phyloP scores from a whole-genome alignment of 2,113 vertebrate species.

The Cyprinodon variegatus region DNA sequence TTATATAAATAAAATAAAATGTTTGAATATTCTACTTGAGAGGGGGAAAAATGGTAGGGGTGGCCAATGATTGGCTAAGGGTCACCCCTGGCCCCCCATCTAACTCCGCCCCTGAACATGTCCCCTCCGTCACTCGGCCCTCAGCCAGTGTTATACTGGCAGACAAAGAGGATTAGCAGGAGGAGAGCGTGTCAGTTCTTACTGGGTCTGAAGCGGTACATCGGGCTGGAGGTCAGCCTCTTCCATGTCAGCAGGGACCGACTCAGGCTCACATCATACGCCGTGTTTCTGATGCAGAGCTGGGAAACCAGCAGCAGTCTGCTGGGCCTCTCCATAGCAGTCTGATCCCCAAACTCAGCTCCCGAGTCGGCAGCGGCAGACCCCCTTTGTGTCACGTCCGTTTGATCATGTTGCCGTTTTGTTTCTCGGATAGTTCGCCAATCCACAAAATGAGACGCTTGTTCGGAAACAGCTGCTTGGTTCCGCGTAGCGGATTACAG shows the following conservation, averaged over 20 bases:
- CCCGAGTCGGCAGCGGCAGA: conserved; percentile 42
- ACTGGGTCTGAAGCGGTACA: conserved; percentile 73
- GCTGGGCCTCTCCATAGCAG: conserved; percentile 62
- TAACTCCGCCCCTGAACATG: no score
- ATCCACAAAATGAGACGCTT: not conserved
- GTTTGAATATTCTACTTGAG: no score
- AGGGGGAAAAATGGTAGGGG: no score
- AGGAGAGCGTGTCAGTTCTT: conserved; percentile 35
- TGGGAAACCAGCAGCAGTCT: conserved; percentile 65
- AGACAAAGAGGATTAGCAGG: not conserved
- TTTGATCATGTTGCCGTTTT: conserved; percentile 35
- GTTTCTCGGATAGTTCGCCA: not conserved
- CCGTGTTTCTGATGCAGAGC: conserved; percentile 63
- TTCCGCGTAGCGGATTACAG: conserved; percentile 29
- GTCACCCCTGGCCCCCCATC: no score
- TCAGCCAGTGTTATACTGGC: not conserved
- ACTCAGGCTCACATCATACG: conserved; percentile 66
- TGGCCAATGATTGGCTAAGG: no score
- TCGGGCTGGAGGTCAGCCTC: conserved; percentile 54
- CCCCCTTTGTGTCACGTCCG: conserved; percentile 39
- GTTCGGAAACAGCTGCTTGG: rapidly evolving
- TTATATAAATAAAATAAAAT: no score
- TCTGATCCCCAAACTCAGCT: conserved; percentile 27
- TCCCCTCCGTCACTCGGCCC: not conserved
- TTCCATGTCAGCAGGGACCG: conserved; percentile 67